Conservation (phyloP, 2,888 invertebrate species). For the Scaptodrosophila latifasciaeformis region DNA sequence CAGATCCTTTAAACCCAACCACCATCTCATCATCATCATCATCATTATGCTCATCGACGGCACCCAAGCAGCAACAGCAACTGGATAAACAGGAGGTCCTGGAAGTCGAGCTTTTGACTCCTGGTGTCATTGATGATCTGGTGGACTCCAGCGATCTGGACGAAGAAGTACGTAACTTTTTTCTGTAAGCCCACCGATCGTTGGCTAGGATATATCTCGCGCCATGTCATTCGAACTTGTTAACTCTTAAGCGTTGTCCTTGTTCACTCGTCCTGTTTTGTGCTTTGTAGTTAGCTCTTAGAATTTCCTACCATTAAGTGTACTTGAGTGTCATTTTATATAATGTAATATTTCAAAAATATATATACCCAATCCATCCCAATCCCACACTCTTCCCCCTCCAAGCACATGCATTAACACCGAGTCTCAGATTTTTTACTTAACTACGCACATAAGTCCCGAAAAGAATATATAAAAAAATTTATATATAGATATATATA, state of each 20-base stretch:
- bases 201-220: too few species aligned
- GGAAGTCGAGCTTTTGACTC: slow-evolving; percentile 48
- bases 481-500: slow-evolving; percentile 31
- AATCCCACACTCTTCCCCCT: slow-evolving; percentile 10
- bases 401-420: slow-evolving; percentile 33
- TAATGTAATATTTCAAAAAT: too few species aligned
- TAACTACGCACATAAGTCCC: slow-evolving; percentile 64
- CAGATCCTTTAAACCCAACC: slow-evolving; percentile 6
- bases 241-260: slow-evolving; percentile 13
- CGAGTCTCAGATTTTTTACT: slow-evolving; percentile 67
- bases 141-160: slow-evolving; percentile 54
- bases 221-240: background rate
- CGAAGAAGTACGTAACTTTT: slow-evolving; percentile 69
- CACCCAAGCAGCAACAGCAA: slow-evolving; percentile 12
- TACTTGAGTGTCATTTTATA: slow-evolving; percentile 41
- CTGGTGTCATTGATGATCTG: slow-evolving; percentile 54
- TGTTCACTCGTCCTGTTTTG: slow-evolving; percentile 23
- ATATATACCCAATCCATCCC: background rate
- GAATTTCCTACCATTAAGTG: slow-evolving; percentile 48
- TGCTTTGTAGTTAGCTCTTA: slow-evolving; percentile 46
- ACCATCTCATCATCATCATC: too few species aligned
- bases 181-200: slow-evolving; percentile 67
- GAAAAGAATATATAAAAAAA: slow-evolving; percentile 41
- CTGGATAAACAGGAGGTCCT: slow-evolving; percentile 54
- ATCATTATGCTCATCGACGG: too few species aligned